Evolutionary conservation across 37 sponge, comb jelly and placozoan genomes (phyloP).

Genomic region (Bolinopsis microptera): DNA sequence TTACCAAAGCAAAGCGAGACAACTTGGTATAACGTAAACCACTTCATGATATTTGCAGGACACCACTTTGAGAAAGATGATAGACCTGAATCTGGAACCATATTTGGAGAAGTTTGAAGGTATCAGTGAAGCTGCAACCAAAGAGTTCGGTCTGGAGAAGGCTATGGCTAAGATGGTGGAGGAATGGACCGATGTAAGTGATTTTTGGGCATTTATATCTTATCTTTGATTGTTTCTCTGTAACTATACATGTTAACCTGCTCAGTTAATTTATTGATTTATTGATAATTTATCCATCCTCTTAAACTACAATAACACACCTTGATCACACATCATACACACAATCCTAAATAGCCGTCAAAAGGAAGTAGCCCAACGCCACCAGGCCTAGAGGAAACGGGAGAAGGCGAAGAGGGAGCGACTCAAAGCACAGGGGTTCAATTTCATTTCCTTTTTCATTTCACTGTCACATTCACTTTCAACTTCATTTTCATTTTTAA

Average conservation of each 20-base stretch:
- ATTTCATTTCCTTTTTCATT: too few species aligned
- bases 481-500: neutral
- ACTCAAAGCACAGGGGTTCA: neutral
- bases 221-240: neutral
- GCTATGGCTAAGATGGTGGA: constrained; percentile 94
- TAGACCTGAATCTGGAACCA: constrained; percentile 92
- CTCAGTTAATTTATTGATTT: neutral
- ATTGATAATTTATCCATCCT: neutral
- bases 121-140: constrained; percentile 98
- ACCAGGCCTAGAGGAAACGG: neutral
- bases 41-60: constrained; percentile 68
- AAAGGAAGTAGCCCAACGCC: too few species aligned
- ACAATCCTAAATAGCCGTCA: too few species aligned
- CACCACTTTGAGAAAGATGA: constrained; percentile 79
- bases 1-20: too few species aligned
- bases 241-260: neutral
- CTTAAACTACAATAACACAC: neutral
- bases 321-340: too few species aligned
- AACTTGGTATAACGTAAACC: too few species aligned
- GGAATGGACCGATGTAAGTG: constrained; percentile 93
- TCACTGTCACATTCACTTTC: neutral
- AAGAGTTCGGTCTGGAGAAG: constrained; percentile 96
- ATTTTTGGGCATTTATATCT: neutral
- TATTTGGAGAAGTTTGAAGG: constrained; percentile 95
- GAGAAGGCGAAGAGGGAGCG: neutral